Evolutionary conservation across 2,888 invertebrate species (phyloP).

Genomic region (Macropis europaea): DNA sequence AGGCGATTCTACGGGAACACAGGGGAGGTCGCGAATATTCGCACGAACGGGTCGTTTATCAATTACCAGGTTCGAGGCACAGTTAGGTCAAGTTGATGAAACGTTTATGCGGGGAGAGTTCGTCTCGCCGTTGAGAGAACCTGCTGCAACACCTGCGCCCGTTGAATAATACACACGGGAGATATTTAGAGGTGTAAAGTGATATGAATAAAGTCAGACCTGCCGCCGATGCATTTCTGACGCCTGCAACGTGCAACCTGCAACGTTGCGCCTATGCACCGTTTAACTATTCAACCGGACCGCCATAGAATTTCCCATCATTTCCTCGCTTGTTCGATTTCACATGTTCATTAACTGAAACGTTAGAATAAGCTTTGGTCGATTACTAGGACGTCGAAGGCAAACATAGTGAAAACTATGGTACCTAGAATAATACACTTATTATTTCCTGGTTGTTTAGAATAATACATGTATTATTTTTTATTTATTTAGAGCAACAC

Average conservation of each 20-base stretch:
- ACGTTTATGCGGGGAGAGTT: constrained; percentile 27
- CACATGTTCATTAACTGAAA: no score
- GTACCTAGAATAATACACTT: no score
- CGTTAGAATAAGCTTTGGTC: no score
- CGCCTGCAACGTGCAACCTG: neutral
- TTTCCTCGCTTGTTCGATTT: no score
- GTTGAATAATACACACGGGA: constrained; percentile 29
- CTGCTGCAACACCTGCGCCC: constrained; percentile 21
- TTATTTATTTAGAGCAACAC: no score
- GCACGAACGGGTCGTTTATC: constrained; percentile 23
- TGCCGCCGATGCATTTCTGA: neutral
- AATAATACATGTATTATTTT: no score
- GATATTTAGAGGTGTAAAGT: neutral
- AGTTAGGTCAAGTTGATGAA: constrained; percentile 48
- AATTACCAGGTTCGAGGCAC: constrained; percentile 23
- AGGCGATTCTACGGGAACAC: neutral
- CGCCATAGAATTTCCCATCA: no score
- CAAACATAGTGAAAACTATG: no score
- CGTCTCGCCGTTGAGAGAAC: neutral
- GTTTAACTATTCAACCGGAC: no score
- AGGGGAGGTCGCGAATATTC: neutral
- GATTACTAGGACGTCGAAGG: no score
- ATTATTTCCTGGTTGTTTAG: no score
- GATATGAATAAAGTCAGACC: constrained; percentile 15
- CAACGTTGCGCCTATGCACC: no score